Base-by-base conservation (phyloP, 2,888 invertebrate species). In the Notodonta ziczac region DNA sequence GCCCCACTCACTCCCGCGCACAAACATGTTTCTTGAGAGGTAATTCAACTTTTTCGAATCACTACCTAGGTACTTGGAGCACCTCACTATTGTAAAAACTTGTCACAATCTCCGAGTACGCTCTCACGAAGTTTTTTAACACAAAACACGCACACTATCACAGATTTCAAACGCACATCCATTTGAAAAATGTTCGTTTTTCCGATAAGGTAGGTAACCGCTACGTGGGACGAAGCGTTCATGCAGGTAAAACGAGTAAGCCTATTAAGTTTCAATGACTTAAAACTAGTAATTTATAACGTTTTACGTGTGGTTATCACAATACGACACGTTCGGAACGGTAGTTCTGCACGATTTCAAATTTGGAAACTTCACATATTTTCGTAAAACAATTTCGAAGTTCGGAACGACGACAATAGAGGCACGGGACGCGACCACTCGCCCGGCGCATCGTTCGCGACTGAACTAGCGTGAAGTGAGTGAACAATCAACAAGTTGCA, bases 161-260 rank as follows among this genome's bases (percentile, higher is more conserved):
- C 93, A 88, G 76, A 84, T 87, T 85, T 86, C 80, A 86, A 90
- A 90, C 89, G 88, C 91, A 91, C 91, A 91, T 91, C 90, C 91
- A 93, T 93, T 93, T 92, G 90, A 92, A 93, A 92, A 91, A 89
- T 90, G 88, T 93, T 87, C 92, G 91, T 92, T 92, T 91, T 90
- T 91, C 90, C 91, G 88, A 91, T 89, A 90, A 87, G 83, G 85
- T 80, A 86, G 87, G 86, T 87, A 88, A 89, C 90, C 89, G 90
- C 89, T 87, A 87, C 90, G 91, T 89, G 90, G 89, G 91, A 87
- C 88, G 88, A 88, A 90, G 87, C 88, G 88, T 88, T 85, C 89
- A 89, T 90, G 90, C 92, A 93, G 93, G 92, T 93, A 92, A 88
- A 88, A 87, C 87, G 88, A 88, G 88, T 88, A 84, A 89, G 87